These are phyloP conservation scores for Willisornis vidua DNA, from an alignment of 2,113 vertebrate species.

Conservation along the genomic window DNA sequence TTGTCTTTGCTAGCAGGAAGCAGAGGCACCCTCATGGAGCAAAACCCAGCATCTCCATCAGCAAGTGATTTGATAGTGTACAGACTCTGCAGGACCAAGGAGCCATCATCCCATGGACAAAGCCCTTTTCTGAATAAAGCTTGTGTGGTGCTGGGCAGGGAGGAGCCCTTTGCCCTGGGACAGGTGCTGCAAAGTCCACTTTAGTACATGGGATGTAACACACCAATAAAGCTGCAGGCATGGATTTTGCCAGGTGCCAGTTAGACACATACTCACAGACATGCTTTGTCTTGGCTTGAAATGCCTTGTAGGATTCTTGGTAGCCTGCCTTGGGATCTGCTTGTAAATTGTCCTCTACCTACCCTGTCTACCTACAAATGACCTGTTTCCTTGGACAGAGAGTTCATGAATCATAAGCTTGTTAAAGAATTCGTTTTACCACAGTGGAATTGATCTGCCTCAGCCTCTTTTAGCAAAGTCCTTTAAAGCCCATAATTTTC, in stretches of 20 bases:
- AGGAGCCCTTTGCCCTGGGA: background rate
- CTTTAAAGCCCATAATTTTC: background rate
- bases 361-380: background rate
- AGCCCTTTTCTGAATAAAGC: background rate
- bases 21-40: background rate
- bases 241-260: background rate
- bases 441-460: background rate
- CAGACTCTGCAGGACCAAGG: background rate
- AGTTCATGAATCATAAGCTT: background rate
- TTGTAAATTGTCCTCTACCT: background rate
- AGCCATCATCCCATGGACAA: background rate
- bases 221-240: background rate
- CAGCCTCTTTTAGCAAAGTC: background rate
- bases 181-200: background rate
- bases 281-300: background rate
- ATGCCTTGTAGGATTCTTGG: background rate
- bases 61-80: accelerated
- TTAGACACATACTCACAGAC: background rate
- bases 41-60: background rate
- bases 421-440: background rate
- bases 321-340: background rate
- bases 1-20: background rate
- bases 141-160: background rate
- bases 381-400: background rate
- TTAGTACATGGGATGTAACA: background rate